Evolutionary conservation across 2,797 vertebrate genomes (phyloP).

Genomic region (Apogon talboti): DNA sequence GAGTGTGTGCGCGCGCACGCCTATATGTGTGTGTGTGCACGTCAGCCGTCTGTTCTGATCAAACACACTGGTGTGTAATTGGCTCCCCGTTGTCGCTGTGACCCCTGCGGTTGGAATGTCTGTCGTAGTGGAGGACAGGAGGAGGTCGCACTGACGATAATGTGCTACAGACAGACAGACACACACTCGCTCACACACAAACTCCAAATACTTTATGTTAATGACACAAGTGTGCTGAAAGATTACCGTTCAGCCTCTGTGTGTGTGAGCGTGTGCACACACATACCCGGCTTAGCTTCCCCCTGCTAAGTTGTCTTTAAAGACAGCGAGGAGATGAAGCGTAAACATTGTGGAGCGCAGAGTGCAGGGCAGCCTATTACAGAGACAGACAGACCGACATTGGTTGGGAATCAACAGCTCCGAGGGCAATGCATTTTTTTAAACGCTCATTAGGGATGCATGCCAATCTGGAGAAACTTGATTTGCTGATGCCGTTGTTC

Average conservation of each 20-base stretch:
- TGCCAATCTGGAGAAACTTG: slow-evolving; percentile 73
- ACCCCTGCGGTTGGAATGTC: slow-evolving; percentile 80
- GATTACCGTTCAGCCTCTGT: slow-evolving; percentile 50
- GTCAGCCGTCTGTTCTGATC: slow-evolving; percentile 80
- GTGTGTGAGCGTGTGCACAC: neutral
- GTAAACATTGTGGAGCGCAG: slow-evolving; percentile 70
- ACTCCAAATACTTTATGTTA: slow-evolving; percentile 57
- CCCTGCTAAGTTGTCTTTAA: slow-evolving; percentile 80
- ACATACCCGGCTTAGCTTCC: slow-evolving; percentile 63
- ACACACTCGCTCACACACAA: slow-evolving; percentile 35
- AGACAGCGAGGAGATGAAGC: slow-evolving; percentile 77
- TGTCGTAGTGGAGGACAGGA: slow-evolving; percentile 77
- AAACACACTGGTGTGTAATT: slow-evolving; percentile 84
- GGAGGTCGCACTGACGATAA: slow-evolving; percentile 76
- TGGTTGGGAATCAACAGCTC: slow-evolving; percentile 71
- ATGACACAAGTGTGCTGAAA: slow-evolving; percentile 64
- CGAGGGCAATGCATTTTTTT: slow-evolving; percentile 51
- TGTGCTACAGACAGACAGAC: slow-evolving; percentile 63
- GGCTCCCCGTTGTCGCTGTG: slow-evolving; percentile 78
- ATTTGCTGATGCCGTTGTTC: slow-evolving; percentile 77
- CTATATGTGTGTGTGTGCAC: slow-evolving; percentile 20
- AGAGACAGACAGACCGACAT: slow-evolving; percentile 60
- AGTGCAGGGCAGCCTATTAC: slow-evolving; percentile 74
- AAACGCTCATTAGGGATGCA: slow-evolving; percentile 74
- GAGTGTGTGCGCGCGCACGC: slow-evolving; percentile 26